Base-by-base conservation (phyloP, 2,797 vertebrate genomes). In the Periparus ater region DNA sequence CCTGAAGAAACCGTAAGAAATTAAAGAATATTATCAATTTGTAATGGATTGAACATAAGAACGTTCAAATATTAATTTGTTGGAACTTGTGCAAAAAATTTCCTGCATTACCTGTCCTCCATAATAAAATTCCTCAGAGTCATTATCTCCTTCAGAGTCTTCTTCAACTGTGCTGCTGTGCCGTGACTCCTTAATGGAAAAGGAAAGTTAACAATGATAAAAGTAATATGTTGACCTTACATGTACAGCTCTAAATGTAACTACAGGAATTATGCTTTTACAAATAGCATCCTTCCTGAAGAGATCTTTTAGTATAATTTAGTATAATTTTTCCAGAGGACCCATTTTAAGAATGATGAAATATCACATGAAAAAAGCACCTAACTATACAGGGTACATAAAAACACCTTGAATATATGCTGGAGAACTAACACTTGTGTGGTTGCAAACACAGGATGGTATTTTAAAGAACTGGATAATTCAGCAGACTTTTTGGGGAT, bases 81-180 rank as follows among this genome's bases (percentile, higher is more conserved):
- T 63, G 26, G 72, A 86, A 80, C 7, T 40, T 58, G 19, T 29
- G 6, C 19, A 29, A 85, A 84, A 86, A 47, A 61, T 6, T 11
- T 54, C 5, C 11, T n/a, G 36, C 45, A 95, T 98, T 97, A 98
- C 98, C 98, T 99, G 98, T 91, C 98, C 98, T 94, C 98, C 98
- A 87, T 99, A 99, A 97, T 99, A 99, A 96, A 99, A 99, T 88
- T 99, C 98, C 93, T 99, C 98, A 19, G 98, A 99, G 91, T 99
- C 98, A 95, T 99, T 99, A 95, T 99, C 98, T 16, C 98, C 98
- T 97, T 99, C 98, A 44, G 98, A 99, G 96, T 99, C 98, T 92
- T 99, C 98, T 93, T 99, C 98, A 97, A 99, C 97, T 55, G 98
- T 97, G 95, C 98, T 98, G 91, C 97, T 98, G 26, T 98, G 98